Conservation (phyloP, 2,113 vertebrate genomes). For the Pelmatolapia mariae region DNA sequence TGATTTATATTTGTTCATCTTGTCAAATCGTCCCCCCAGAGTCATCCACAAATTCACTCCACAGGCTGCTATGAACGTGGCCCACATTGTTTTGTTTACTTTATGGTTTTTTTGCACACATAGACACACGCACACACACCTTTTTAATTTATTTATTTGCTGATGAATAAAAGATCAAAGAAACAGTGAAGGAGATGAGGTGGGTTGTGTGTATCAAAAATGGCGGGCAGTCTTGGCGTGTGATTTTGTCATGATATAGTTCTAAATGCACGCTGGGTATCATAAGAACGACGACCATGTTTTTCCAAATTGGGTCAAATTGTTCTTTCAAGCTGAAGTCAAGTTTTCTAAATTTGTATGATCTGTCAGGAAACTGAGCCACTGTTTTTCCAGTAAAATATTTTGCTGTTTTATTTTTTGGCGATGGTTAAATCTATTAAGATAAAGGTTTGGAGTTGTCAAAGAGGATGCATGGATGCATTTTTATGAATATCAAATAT, state of each 20-base stretch:
- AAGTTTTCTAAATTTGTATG: not conserved
- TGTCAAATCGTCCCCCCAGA: fast-evolving
- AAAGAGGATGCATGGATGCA: not conserved
- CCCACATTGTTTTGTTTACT: not conserved
- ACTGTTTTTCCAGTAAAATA: fast-evolving
- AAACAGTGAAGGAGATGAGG: not conserved
- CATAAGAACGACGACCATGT: fast-evolving
- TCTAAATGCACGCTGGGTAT: not conserved
- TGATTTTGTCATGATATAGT: not conserved
- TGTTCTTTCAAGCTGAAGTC: not conserved
- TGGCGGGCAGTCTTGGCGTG: not conserved
- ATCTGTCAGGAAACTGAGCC: not conserved
- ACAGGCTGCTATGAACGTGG: not conserved
- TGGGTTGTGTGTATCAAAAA: not conserved
- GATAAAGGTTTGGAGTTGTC: not conserved
- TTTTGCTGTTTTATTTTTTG: fast-evolving
- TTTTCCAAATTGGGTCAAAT: not conserved
- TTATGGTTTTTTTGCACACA: no score
- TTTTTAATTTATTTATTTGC: not conserved
- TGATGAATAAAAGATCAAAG: not conserved
- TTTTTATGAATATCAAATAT: not conserved
- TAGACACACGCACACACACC: not conserved
- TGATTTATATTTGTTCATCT: not conserved
- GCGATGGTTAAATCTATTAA: not conserved
- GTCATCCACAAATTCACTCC: not conserved